Evolutionary conservation across 2,113 vertebrate genomes (phyloP).

Genomic region (Leptocoma aspasia): DNA sequence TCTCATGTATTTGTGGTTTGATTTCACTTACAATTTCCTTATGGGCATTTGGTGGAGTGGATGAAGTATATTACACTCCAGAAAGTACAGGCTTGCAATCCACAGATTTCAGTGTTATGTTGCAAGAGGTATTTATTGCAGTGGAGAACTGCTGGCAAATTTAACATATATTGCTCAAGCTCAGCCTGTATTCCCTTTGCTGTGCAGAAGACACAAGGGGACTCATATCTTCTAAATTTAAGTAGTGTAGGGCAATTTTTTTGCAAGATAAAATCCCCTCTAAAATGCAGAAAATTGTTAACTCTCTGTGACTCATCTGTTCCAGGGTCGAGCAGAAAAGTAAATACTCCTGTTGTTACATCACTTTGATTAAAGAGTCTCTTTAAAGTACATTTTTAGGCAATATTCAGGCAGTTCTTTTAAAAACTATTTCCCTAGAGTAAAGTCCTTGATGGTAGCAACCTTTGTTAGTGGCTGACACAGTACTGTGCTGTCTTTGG

Average conservation of each 20-base stretch:
- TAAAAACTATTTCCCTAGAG: not conserved
- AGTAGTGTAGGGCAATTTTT: not conserved
- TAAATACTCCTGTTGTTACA: not conserved
- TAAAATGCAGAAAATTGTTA: not conserved
- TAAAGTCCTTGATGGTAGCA: not conserved
- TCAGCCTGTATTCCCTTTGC: not conserved
- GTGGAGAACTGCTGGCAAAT: not conserved
- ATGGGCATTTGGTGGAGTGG: conserved; percentile 20
- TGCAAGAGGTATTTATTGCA: conserved; percentile 50
- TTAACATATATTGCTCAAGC: conserved; percentile 23
- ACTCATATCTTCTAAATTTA: not conserved
- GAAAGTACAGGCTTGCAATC: not conserved
- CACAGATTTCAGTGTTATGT: conserved; percentile 21
- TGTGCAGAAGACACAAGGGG: not conserved
- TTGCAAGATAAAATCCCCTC: not conserved
- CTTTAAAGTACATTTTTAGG: conserved; percentile 9
- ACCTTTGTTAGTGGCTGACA: not conserved
- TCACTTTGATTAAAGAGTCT: not conserved
- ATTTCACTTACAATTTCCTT: conserved; percentile 3
- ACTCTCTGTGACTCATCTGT: not conserved
- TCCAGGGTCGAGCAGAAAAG: not conserved
- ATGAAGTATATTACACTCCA: not conserved
- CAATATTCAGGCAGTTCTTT: not conserved
- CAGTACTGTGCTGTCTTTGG: not conserved
- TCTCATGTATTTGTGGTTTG: not conserved